These are phyloP conservation scores for Lysandra bellargus DNA, from an alignment of 2,888 invertebrate species.

Conservation along the genomic window DNA sequence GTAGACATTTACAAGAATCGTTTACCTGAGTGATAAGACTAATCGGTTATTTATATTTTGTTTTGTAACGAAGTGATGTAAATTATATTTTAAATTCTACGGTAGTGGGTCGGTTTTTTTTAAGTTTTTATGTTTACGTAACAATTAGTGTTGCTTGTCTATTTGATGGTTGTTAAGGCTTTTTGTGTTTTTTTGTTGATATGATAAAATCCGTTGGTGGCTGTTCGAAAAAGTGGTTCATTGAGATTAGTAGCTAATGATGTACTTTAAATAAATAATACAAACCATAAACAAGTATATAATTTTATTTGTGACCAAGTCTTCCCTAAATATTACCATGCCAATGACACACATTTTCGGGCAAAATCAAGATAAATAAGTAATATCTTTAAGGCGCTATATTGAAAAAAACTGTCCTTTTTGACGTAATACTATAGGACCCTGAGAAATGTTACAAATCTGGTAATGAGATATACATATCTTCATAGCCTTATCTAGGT, in stretches of 20 bases:
- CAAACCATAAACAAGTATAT: too few relatives aligned
- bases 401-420: too few relatives aligned
- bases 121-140: constrained; percentile 4
- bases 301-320: too few relatives aligned
- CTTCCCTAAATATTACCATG: too few relatives aligned
- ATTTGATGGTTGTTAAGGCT: not conserved
- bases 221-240: not conserved
- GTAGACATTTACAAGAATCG: constrained; percentile 63
- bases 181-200: constrained; percentile 2
- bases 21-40: constrained; percentile 70
- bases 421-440: too few relatives aligned
- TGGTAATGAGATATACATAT: too few relatives aligned
- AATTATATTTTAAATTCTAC: constrained; percentile 40
- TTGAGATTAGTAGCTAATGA: too few relatives aligned
- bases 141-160: constrained; percentile 4
- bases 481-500: too few relatives aligned
- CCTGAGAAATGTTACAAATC: too few relatives aligned
- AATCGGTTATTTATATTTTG: constrained; percentile 72
- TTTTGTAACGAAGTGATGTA: constrained; percentile 47
- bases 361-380: too few relatives aligned
- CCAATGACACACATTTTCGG: too few relatives aligned
- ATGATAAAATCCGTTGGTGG: not conserved
- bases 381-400: too few relatives aligned
- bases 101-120: constrained; percentile 32
- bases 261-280: not conserved